These are phyloP conservation scores for Bubalus kerabau DNA, from an alignment of 2,113 vertebrate genomes.

Conservation along the genomic window DNA sequence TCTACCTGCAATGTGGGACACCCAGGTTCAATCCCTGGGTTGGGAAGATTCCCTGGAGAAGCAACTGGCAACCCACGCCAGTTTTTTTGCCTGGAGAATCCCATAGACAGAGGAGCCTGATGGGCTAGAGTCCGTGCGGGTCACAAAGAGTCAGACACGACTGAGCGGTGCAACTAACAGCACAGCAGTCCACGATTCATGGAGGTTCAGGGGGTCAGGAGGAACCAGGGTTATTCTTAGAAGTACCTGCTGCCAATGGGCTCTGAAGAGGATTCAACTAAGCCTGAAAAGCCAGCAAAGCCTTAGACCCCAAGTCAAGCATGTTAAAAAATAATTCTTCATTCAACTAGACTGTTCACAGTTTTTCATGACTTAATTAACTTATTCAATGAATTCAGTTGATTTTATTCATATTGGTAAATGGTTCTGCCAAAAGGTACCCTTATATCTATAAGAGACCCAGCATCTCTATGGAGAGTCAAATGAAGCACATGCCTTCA, in stretches of 20 bases:
- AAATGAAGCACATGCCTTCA: neutral
- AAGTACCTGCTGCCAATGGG: neutral
- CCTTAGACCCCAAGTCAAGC: neutral
- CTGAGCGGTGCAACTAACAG: neutral
- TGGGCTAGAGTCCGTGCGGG: neutral
- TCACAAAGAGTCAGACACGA: neutral
- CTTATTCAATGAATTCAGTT: neutral
- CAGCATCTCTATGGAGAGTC: neutral
- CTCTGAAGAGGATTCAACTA: neutral
- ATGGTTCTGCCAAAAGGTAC: neutral
- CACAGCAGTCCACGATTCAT: neutral
- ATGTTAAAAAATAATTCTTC: neutral
- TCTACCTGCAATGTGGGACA: neutral
- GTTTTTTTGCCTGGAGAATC: neutral
- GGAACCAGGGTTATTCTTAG: neutral
- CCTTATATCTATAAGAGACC: neutral
- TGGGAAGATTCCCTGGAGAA: neutral
- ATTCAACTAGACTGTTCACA: neutral
- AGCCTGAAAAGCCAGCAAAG: neutral
- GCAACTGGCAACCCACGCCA: neutral
- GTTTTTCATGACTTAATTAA: neutral
- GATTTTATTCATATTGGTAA: neutral
- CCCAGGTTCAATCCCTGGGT: neutral
- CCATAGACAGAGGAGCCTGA: neutral
- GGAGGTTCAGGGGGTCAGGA: neutral